These are phyloP conservation scores for Megalopta genalis DNA, from an alignment of 1,140 invertebrate genomes.

Conservation along the genomic window DNA sequence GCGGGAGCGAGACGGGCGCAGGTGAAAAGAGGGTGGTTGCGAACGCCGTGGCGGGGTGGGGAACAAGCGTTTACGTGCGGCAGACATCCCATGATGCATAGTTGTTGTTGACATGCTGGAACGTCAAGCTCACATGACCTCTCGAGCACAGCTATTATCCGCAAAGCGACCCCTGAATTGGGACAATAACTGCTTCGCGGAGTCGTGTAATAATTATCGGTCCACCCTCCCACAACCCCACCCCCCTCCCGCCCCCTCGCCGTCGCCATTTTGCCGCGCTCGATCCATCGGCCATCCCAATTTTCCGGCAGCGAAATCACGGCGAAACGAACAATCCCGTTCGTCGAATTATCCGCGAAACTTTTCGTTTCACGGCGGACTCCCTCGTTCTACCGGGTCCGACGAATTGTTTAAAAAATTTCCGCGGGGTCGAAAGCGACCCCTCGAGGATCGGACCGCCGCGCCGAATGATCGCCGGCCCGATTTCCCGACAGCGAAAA, in stretches of 20 bases:
- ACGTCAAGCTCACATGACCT: conserved; percentile 78
- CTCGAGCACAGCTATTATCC: conserved; percentile 75
- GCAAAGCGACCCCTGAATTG: conserved; percentile 70
- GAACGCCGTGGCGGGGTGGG: conserved; percentile 29
- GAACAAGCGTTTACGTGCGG: conserved; percentile 72
- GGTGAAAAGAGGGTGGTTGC: neutral
- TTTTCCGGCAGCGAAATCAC: too few species aligned
- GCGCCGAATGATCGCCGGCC: too few species aligned
- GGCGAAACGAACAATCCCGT: too few species aligned
- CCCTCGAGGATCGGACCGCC: too few species aligned
- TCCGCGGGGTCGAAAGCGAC: too few species aligned
- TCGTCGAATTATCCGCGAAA: too few species aligned
- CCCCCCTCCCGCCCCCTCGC: neutral
- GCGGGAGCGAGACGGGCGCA: neutral
- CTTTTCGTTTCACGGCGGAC: too few species aligned
- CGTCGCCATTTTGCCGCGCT: conserved; percentile 49
- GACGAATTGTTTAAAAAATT: too few species aligned
- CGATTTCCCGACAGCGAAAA: too few species aligned
- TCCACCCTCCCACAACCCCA: neutral
- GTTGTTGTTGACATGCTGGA: conserved; percentile 79
- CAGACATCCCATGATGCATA: conserved; percentile 79
- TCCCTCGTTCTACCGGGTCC: too few species aligned
- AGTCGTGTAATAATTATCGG: conserved; percentile 74
- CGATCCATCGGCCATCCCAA: too few species aligned
- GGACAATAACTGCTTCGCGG: conserved; percentile 74